Evolutionary conservation across 2,113 vertebrate genomes (phyloP).

Genomic region (Apistogramma diplotaenia): DNA sequence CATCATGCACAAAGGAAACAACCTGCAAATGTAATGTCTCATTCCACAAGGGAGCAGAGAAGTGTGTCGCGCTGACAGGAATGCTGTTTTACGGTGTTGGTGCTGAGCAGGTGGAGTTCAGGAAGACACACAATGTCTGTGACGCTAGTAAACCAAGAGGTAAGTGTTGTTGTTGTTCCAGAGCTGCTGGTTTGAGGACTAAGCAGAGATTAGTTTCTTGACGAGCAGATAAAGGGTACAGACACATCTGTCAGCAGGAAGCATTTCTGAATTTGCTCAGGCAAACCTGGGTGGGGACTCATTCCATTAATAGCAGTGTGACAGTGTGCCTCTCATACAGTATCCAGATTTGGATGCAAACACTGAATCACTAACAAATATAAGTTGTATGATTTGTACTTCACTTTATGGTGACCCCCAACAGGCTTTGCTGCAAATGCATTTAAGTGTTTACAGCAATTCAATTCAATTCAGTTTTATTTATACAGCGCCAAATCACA

Average conservation of each 20-base stretch:
- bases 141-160: neutral
- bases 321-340: neutral
- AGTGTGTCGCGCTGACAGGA: conserved; percentile 32
- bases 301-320: neutral
- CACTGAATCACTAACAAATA: neutral
- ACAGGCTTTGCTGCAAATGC: neutral
- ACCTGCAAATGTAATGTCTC: neutral
- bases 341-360: neutral
- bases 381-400: neutral
- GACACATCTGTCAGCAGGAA: neutral
- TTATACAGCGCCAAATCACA: too few species aligned
- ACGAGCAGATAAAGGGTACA: neutral
- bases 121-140: rapidly evolving
- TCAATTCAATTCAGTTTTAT: too few species aligned
- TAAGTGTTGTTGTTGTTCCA: neutral
- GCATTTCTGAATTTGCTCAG: neutral
- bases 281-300: neutral
- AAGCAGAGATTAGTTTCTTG: neutral
- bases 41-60: rapidly evolving
- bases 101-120: rapidly evolving
- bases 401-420: neutral
- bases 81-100: rapidly evolving
- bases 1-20: rapidly evolving
- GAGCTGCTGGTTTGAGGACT: neutral
- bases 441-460: neutral